These are phyloP conservation scores for Tuberolachnus salignus DNA, from an alignment of 2,888 invertebrate species.

Conservation along the genomic window DNA sequence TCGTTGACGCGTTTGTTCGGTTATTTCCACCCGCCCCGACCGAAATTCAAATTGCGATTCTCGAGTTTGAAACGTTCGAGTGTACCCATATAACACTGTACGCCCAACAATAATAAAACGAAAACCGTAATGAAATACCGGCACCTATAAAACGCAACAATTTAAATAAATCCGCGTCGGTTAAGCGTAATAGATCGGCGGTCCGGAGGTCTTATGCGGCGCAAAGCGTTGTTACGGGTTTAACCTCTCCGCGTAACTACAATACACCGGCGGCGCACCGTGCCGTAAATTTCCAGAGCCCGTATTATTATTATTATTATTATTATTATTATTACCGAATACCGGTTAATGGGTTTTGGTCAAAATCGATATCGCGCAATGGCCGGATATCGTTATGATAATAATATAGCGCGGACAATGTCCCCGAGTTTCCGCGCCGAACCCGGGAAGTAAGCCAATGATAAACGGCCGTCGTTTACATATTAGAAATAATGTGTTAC, in stretches of 20 bases:
- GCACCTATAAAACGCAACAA: too few relatives aligned
- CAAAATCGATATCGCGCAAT: constrained; percentile 44
- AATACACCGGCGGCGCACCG: background rate
- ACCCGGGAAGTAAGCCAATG: constrained; percentile 8
- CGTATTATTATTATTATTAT: constrained; percentile 1
- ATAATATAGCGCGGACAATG: constrained; percentile 23
- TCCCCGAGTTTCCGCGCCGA: background rate
- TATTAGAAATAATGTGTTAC: background rate
- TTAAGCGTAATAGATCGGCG: background rate
- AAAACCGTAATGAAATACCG: too few relatives aligned
- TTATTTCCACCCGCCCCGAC: too few relatives aligned
- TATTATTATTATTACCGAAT: constrained; percentile 23
- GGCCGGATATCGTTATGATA: constrained; percentile 37
- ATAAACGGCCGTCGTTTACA: constrained; percentile 21
- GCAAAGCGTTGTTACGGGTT: background rate
- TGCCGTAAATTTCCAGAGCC: background rate
- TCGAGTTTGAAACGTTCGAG: too few relatives aligned
- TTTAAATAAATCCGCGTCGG: background rate
- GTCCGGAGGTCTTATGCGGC: background rate
- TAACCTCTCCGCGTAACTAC: background rate
- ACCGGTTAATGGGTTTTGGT: constrained; percentile 34
- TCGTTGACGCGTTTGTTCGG: too few relatives aligned
- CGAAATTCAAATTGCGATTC: too few relatives aligned
- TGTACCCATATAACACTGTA: too few relatives aligned
- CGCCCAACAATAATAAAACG: too few relatives aligned